Percentiles rank a stretch among this genome's conserved stretches.
Conservation (phyloP, 1,140 invertebrate species). For the Pectinophora gossypiella region DNA sequence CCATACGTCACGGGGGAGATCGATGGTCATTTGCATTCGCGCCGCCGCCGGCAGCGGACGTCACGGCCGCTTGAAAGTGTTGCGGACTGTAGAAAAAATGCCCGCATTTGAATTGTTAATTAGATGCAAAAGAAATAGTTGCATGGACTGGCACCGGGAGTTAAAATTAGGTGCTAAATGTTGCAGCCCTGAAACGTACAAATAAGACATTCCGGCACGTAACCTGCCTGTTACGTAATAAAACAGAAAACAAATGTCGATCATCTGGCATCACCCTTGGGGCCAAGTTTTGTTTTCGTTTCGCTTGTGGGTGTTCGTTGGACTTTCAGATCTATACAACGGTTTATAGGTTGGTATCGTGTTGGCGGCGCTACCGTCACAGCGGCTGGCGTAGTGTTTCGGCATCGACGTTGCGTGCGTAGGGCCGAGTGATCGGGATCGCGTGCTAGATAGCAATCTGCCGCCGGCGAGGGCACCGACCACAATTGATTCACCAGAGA, state of each 20-base stretch:
- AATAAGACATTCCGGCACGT: conserved; percentile 11
- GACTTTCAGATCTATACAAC: neutral
- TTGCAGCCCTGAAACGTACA: conserved; percentile 40
- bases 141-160: conserved; percentile 47
- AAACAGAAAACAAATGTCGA: neutral
- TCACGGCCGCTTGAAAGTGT: conserved; percentile 66
- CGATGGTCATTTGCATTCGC: conserved; percentile 71
- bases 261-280: neutral
- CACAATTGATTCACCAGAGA: conserved; percentile 55
- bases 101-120: conserved; percentile 70
- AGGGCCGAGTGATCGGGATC: conserved; percentile 50
- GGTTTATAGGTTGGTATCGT: neutral
- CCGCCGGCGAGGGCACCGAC: conserved; percentile 39
- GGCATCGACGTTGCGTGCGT: conserved; percentile 45
- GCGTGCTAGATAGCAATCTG: conserved; percentile 63
- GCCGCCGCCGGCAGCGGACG: conserved; percentile 54
- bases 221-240: neutral
- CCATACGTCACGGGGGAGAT: conserved; percentile 58
- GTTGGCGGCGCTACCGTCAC: neutral
- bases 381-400: neutral
- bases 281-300: neutral
- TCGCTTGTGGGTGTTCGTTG: neutral
- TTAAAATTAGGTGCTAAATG: conserved; percentile 57
- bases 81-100: conserved; percentile 51
- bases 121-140: conserved; percentile 60